phyloP scores from a whole-genome alignment of 2,113 vertebrate species.

The Syngnathus scovelli region DNA sequence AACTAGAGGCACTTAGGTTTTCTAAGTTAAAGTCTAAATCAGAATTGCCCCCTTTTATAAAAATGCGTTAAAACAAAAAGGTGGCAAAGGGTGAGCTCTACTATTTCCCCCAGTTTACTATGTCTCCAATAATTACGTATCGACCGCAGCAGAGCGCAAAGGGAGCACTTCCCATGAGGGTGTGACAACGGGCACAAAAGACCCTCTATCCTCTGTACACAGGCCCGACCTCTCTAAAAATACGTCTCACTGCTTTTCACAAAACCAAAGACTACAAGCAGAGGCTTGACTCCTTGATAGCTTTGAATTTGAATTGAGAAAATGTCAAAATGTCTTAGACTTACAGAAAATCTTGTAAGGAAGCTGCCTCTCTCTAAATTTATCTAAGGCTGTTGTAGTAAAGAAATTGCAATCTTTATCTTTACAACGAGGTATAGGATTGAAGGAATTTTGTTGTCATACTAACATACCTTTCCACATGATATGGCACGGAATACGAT shows the following conservation, averaged over 20 bases:
- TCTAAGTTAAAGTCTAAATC: conserved; percentile 5
- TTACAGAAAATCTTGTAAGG: too few relatives aligned
- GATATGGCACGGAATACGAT: too few relatives aligned
- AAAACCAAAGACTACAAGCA: conserved; percentile 19
- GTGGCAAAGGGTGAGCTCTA: background rate
- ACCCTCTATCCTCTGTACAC: conserved; percentile 36
- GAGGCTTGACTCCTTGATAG: conserved; percentile 21
- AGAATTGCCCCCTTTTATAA: background rate
- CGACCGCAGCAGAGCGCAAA: conserved; percentile 33
- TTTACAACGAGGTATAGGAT: too few relatives aligned
- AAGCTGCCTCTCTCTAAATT: too few relatives aligned
- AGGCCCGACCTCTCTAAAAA: conserved; percentile 38
- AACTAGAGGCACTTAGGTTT: conserved; percentile 1
- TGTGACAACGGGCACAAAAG: conserved; percentile 54
- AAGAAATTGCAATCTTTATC: too few relatives aligned
- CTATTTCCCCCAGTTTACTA: background rate
- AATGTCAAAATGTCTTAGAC: too few relatives aligned
- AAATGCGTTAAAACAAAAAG: background rate
- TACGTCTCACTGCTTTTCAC: conserved; percentile 50
- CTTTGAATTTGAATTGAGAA: conserved; percentile 28
- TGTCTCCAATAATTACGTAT: conserved; percentile 27
- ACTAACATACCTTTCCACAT: too few relatives aligned
- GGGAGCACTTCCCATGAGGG: conserved; percentile 54
- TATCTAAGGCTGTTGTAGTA: too few relatives aligned
- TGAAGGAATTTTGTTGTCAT: too few relatives aligned